Conservation (phyloP, 1,140 invertebrate species). For the Hyles euphorbiae region DNA sequence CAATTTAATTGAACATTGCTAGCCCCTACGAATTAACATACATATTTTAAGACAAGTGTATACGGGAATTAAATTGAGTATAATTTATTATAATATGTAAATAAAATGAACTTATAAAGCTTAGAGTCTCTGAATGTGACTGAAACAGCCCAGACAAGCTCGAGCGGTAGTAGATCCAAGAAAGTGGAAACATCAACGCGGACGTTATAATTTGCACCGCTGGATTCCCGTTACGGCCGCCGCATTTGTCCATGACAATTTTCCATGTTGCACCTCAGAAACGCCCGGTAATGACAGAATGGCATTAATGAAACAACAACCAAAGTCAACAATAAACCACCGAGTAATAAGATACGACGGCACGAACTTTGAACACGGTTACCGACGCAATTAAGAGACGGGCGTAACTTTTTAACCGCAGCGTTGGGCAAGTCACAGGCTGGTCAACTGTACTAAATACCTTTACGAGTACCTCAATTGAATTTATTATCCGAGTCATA, state of each 20-base stretch:
- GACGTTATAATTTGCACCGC: slow-evolving; percentile 55
- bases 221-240: slow-evolving; percentile 55
- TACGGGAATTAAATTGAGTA: no score
- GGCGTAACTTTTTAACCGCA: slow-evolving; percentile 16
- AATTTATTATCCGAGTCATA: no score
- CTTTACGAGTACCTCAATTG: no score
- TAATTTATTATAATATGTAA: no score
- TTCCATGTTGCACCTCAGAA: slow-evolving; percentile 48
- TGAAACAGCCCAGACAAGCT: background rate
- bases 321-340: slow-evolving; percentile 44
- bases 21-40: no score
- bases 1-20: no score
- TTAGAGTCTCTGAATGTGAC: no score
- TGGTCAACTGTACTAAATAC: slow-evolving; percentile 1
- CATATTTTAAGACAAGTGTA: no score
- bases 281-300: slow-evolving; percentile 49
- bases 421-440: slow-evolving; percentile 18
- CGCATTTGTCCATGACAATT: slow-evolving; percentile 56
- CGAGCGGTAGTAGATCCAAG: slow-evolving; percentile 13
- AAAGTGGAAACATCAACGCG: slow-evolving; percentile 44
- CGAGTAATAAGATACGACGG: slow-evolving; percentile 43
- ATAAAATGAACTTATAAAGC: no score
- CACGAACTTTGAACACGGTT: slow-evolving; percentile 43
- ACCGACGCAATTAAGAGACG: slow-evolving; percentile 38
- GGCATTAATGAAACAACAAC: slow-evolving; percentile 53